These are phyloP conservation scores for Ditula angustiorana DNA, from an alignment of 2,888 invertebrate genomes.

Conservation along the genomic window DNA sequence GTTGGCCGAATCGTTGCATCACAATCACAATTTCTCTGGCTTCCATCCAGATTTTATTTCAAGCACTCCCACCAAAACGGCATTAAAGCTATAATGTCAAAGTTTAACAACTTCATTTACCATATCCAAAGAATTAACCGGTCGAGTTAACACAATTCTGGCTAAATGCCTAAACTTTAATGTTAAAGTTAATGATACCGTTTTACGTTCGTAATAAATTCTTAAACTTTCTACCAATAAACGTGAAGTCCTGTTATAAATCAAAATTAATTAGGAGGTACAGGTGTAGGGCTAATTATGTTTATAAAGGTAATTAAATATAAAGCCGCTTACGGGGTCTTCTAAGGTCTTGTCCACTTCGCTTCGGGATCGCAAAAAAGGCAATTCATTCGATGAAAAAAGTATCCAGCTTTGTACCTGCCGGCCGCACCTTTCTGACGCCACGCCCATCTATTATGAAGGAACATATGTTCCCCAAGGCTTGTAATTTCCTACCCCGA, in stretches of 20 bases:
- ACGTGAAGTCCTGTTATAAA: conserved; percentile 25
- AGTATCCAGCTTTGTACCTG: conserved; percentile 44
- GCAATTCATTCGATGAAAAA: conserved; percentile 40
- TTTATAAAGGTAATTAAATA: conserved; percentile 33
- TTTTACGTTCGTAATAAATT: conserved; percentile 21
- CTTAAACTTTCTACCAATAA: conserved; percentile 15
- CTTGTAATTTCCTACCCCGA: conserved; percentile 59
- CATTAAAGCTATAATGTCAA: conserved; percentile 37
- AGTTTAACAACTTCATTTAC: conserved; percentile 36
- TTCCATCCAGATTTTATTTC: conserved; percentile 33
- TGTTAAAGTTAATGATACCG: conserved; percentile 13
- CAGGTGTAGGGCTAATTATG: conserved; percentile 34
- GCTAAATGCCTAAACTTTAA: conserved; percentile 13
- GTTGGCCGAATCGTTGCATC: conserved; percentile 35
- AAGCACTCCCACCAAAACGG: conserved; percentile 35
- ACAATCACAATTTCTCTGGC: conserved; percentile 35
- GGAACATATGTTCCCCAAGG: conserved; percentile 53
- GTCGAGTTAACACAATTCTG: conserved; percentile 1
- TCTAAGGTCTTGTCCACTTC: conserved; percentile 10
- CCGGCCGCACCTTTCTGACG: conserved; percentile 46
- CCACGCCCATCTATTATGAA: conserved; percentile 50
- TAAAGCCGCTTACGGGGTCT: conserved; percentile 18
- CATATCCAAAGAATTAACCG: conserved; percentile 23
- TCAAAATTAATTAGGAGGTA: conserved; percentile 30
- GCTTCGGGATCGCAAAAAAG: conserved; percentile 31